Evolutionary conservation across 2,797 vertebrate species (phyloP).

Genomic region (Pangasius krempfi): DNA sequence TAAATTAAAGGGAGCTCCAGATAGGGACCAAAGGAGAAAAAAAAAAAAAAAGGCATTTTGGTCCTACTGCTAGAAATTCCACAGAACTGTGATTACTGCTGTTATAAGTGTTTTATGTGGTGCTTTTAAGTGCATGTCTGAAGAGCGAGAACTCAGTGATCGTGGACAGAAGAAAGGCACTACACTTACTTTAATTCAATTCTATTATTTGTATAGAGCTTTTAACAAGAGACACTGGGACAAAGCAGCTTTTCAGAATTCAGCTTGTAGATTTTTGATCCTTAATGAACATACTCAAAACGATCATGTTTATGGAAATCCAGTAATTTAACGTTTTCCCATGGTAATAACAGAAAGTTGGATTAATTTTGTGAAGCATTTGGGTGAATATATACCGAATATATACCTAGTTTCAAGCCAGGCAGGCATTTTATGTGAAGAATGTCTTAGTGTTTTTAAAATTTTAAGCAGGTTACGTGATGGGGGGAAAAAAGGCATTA

Average conservation of each 20-base stretch:
- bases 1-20: constrained; percentile 75
- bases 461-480: background rate
- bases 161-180: background rate
- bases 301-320: background rate
- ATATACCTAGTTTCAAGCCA: background rate
- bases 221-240: background rate
- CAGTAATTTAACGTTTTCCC: background rate
- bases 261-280: background rate
- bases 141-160: background rate
- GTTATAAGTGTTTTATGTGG: constrained; percentile 73
- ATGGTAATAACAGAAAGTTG: background rate
- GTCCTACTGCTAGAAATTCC: constrained; percentile 59
- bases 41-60: background rate
- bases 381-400: background rate
- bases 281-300: background rate
- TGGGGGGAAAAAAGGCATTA: background rate
- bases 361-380: background rate
- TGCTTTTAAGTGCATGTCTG: constrained; percentile 57
- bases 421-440: background rate
- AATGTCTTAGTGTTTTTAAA: background rate
- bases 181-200: background rate
- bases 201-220: background rate
- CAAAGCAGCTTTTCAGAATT: background rate
- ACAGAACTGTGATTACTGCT: constrained; percentile 76
- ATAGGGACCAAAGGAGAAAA: constrained; percentile 69